Conservation (phyloP, 2,113 vertebrate species). For the Sinocyclocheilus rhinocerous region DNA sequence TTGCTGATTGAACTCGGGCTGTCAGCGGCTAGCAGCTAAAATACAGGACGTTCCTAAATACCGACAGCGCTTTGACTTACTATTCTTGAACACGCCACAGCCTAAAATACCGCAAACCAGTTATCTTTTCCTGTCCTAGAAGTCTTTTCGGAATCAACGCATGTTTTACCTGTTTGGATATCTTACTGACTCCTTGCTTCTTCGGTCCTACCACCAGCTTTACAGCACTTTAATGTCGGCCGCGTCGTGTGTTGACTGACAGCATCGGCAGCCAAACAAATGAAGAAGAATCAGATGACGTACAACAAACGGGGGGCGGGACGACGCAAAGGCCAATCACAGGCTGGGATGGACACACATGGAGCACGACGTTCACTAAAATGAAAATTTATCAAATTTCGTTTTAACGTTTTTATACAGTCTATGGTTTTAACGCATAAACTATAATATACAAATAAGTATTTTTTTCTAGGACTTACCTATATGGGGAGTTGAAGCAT, state of each 20-base stretch:
- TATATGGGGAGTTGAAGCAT: background rate
- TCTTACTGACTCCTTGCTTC: constrained; percentile 65
- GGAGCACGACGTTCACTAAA: background rate
- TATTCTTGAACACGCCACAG: background rate
- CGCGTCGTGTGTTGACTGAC: constrained; percentile 75
- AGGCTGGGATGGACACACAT: background rate
- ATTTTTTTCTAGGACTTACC: background rate
- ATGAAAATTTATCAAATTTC: background rate
- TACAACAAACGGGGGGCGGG: constrained; percentile 40
- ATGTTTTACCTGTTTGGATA: constrained; percentile 67
- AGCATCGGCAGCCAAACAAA: constrained; percentile 51
- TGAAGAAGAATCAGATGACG: constrained; percentile 63
- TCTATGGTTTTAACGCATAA: constrained; percentile 14
- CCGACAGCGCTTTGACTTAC: background rate
- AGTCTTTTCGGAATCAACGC: background rate
- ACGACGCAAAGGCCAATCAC: background rate
- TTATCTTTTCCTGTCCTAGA: background rate
- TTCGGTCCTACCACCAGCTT: constrained; percentile 64
- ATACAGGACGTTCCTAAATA: constrained; percentile 13
- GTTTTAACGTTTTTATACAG: too few species aligned
- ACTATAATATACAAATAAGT: background rate
- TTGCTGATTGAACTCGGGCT: constrained; percentile 26
- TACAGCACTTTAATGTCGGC: constrained; percentile 69
- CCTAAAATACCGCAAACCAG: background rate
- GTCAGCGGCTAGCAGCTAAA: constrained; percentile 23